phyloP scores from a whole-genome alignment of 2,888 invertebrate genomes.

The Ganaspis brasiliensis region DNA sequence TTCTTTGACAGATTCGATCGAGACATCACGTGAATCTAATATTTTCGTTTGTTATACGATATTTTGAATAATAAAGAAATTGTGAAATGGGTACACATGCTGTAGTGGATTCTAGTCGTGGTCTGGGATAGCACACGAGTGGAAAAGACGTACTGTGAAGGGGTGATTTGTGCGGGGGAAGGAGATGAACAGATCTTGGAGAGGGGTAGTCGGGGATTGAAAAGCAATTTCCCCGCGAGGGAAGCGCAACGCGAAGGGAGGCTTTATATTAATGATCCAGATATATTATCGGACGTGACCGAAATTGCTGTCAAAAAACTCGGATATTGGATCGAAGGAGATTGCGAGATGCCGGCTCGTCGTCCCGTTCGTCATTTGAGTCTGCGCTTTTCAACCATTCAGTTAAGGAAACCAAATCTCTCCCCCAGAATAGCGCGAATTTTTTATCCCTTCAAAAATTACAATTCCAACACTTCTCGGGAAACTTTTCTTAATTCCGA shows the following conservation, averaged over 20 bases:
- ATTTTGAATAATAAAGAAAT: conserved; percentile 11
- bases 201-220: conserved; percentile 79
- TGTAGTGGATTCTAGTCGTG: conserved; percentile 10
- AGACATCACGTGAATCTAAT: too few relatives aligned
- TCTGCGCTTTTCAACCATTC: conserved; percentile 54
- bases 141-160: conserved; percentile 55
- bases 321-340: conserved; percentile 81
- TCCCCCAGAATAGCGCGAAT: conserved; percentile 47
- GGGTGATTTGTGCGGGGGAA: conserved; percentile 60
- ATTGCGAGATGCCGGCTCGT: conserved; percentile 77
- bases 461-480: too few relatives aligned
- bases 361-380: conserved; percentile 60
- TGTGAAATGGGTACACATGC: conserved; percentile 26
- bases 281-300: conserved; percentile 81
- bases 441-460: conserved; percentile 55
- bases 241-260: conserved; percentile 70
- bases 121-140: conserved; percentile 47
- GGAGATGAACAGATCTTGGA: conserved; percentile 51
- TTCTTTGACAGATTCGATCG: too few relatives aligned
- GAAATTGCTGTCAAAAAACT: conserved; percentile 81
- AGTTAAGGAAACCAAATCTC: conserved; percentile 15
- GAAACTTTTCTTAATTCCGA: too few relatives aligned
- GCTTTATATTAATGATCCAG: conserved; percentile 81
- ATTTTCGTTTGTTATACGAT: neutral
- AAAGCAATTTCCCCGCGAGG: conserved; percentile 80